Evolutionary conservation across 2,113 vertebrate species (phyloP).

Genomic region (Gyps fulvus): DNA sequence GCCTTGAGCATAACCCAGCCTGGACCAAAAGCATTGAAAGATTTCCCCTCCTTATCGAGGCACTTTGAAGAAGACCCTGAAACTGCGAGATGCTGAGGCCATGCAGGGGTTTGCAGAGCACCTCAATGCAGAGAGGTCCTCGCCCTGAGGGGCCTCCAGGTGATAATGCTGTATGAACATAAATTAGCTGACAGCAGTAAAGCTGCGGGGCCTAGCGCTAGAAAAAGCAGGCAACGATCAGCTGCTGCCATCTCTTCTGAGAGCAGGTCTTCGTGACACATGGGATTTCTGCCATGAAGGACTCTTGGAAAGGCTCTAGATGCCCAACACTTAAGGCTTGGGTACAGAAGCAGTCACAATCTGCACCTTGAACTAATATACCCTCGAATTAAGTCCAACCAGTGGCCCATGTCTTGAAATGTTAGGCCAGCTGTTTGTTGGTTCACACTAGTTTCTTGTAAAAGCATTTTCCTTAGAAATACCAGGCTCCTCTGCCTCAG

Average conservation of each 20-base stretch:
- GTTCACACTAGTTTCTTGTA: background rate
- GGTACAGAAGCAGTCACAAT: background rate
- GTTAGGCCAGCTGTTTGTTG: background rate
- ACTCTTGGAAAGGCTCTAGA: background rate
- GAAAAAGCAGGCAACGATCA: background rate
- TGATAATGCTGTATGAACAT: background rate
- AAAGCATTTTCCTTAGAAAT: background rate
- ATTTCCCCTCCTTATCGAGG: background rate
- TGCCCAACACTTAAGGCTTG: background rate
- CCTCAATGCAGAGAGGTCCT: background rate
- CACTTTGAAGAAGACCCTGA: background rate
- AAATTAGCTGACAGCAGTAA: background rate
- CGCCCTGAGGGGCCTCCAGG: background rate
- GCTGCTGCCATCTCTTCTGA: background rate
- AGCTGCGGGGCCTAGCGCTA: fast-evolving
- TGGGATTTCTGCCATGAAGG: background rate
- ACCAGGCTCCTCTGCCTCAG: fast-evolving
- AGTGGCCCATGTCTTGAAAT: background rate
- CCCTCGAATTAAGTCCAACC: background rate
- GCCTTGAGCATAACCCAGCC: background rate
- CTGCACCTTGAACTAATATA: background rate
- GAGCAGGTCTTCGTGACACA: background rate
- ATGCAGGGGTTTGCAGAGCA: background rate
- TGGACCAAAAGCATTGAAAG: background rate
- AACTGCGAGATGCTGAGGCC: background rate